Evolutionary conservation across 2,113 vertebrate species (phyloP).

Genomic region (Marmota flaviventris): DNA sequence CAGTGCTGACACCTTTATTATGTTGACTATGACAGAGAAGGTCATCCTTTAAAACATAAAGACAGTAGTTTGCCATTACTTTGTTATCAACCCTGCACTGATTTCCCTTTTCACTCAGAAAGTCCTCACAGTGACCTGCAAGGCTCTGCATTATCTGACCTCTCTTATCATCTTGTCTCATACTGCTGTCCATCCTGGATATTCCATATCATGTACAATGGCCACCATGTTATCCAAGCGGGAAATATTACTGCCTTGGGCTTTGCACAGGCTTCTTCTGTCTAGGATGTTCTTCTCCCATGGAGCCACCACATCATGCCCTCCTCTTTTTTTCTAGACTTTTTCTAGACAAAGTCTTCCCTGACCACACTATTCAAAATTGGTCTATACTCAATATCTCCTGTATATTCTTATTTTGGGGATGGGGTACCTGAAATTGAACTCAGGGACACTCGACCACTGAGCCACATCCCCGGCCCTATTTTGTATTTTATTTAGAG

Average conservation of each 20-base stretch:
- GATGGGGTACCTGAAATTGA: no score
- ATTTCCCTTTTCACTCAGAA: not conserved
- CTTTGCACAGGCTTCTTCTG: not conserved
- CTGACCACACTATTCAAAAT: not conserved
- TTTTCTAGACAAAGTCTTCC: not conserved
- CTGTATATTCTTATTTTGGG: not conserved
- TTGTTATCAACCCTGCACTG: not conserved
- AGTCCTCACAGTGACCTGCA: not conserved
- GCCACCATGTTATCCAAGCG: not conserved
- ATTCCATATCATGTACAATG: no score
- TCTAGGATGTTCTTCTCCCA: not conserved
- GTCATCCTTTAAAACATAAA: not conserved
- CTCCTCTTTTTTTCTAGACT: not conserved
- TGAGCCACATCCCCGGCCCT: no score
- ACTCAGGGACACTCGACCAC: no score
- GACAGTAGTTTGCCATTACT: not conserved
- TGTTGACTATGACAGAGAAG: not conserved
- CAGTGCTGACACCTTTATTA: not conserved
- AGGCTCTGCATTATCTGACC: not conserved
- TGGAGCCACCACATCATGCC: not conserved
- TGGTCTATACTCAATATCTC: not conserved
- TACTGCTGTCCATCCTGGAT: not conserved
- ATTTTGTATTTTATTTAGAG: no score
- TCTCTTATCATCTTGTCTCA: not conserved
- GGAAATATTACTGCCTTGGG: not conserved